Evolutionary conservation across 2,113 vertebrate species (phyloP), one percentile per base, ranked within the genome.

Genomic region (Mobula birostris): DNA sequence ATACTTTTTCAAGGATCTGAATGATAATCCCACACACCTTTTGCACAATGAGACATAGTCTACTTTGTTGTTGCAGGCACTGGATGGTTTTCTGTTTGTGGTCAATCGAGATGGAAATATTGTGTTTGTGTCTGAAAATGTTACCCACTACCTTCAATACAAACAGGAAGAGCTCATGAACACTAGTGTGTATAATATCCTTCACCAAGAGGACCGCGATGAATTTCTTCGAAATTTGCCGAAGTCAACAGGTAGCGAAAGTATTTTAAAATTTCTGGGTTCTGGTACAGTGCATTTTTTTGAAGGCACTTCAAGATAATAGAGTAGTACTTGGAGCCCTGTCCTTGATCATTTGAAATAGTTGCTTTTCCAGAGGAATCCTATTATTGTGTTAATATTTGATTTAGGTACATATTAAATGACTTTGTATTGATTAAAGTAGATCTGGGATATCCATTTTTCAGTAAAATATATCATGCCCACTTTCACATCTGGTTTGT

Each of bases 111-210:
- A 99, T 94, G 98, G 98, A 95, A 99, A 96, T 96, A 98, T 99
- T 94, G 98, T 99, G 6, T 99, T 99, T 95, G 99, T 99, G 94
- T 99, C 99, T 19, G 99, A 99, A 97, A 99, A 99, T 93, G 99
- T 99, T 95, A 98, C 98, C 5, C 99, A 99, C 94, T 99, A 99
- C 95, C 96, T 99, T 90, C 99, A 99, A 58, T 99, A 98, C 96
- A 99, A 98, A 94, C 99, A 99, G 96, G 99, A 99, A 95, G 98
- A 99, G 96, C 96, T 99, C 95, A 98, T 99, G 94, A 99, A 98
- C 96, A 99, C 98, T 94, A 99, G 98, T 94, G 98, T 99, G 94
- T 99, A 99, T 95, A 98, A 95, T 95, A 98, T 99, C 94, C 97
- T 99, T 95, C 99, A 99, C 80, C 98, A 99, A 94, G 98, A 99